phyloP scores from a whole-genome alignment of 2,113 vertebrate genomes.

The Poecilia latipinna region DNA sequence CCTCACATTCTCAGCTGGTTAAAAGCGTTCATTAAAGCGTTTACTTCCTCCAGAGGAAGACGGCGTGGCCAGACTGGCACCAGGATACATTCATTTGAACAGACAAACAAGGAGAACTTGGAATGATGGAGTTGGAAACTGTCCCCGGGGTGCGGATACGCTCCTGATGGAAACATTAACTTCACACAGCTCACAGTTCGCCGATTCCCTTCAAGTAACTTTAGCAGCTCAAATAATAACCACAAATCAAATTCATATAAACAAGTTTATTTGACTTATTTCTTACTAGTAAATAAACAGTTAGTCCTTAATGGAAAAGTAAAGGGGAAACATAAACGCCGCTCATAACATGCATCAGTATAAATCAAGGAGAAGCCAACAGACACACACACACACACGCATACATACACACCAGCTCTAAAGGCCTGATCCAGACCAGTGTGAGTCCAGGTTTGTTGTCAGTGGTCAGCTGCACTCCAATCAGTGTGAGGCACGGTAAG shows the following conservation, averaged over 20 bases:
- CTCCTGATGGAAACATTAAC: background rate
- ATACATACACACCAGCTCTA: slow-evolving; percentile 37
- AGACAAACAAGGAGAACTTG: slow-evolving; percentile 4
- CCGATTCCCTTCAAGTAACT: slow-evolving; percentile 1
- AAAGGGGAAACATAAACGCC: slow-evolving; percentile 21
- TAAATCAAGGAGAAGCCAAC: slow-evolving; percentile 19
- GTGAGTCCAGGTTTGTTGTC: slow-evolving; percentile 44
- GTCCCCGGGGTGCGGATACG: background rate
- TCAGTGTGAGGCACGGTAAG: slow-evolving; percentile 59
- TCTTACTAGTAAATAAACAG: slow-evolving; percentile 27
- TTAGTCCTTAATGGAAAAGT: slow-evolving; percentile 26
- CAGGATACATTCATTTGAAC: slow-evolving; percentile 11
- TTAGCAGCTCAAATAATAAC: too few relatives aligned
- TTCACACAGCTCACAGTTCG: background rate
- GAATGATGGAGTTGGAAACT: background rate
- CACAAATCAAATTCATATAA: slow-evolving; percentile 46
- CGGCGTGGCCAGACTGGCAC: slow-evolving; percentile 54
- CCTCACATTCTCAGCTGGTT: slow-evolving; percentile 25
- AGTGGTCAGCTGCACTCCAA: slow-evolving; percentile 62
- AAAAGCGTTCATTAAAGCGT: slow-evolving; percentile 32
- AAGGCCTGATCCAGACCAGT: slow-evolving; percentile 36
- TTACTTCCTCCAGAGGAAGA: slow-evolving; percentile 50
- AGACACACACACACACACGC: slow-evolving; percentile 13
- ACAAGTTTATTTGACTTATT: slow-evolving; percentile 51
- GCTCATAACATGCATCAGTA: slow-evolving; percentile 37